Conservation (phyloP, 2,888 invertebrate species). For the Alcis repandata region DNA sequence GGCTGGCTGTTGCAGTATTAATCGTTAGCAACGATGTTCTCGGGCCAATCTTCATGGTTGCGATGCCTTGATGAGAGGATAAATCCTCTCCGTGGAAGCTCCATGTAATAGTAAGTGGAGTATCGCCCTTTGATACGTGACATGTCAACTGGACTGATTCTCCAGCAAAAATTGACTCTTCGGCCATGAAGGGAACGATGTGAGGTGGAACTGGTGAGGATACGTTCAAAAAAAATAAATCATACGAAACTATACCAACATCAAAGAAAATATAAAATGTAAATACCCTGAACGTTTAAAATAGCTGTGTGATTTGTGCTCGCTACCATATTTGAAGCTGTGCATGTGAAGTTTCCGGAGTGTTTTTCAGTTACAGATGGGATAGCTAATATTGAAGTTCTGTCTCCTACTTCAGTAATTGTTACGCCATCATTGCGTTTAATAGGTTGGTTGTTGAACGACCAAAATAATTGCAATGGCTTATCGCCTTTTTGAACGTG, state of each 20-base stretch:
- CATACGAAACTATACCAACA: conserved; percentile 58
- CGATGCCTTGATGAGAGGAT: conserved; percentile 84
- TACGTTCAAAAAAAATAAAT: conserved; percentile 59
- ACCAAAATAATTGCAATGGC: conserved; percentile 90
- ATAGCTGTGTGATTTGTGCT: conserved; percentile 87
- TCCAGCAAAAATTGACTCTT: conserved; percentile 88
- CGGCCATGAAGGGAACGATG: conserved; percentile 88
- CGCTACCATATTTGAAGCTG: conserved; percentile 90
- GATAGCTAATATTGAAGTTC: conserved; percentile 88
- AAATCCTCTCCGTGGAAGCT: conserved; percentile 88
- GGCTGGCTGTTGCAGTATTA: conserved; percentile 87
- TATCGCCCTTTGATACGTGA: conserved; percentile 89
- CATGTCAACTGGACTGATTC: conserved; percentile 88
- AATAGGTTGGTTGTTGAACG: conserved; percentile 87
- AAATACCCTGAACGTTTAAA: conserved; percentile 89
- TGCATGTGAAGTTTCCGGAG: conserved; percentile 92
- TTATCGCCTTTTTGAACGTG: conserved; percentile 89
- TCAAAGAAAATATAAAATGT: conserved; percentile 58
- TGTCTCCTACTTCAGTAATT: conserved; percentile 86
- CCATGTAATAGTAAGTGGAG: conserved; percentile 92
- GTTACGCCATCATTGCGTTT: conserved; percentile 75
- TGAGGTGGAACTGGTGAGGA: conserved; percentile 86
- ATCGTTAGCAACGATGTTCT: conserved; percentile 89
- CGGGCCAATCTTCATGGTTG: conserved; percentile 87
- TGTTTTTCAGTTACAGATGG: conserved; percentile 89